A percentile compares a stretch with the other conserved stretches of the same genome.
Conservation (phyloP, 2,797 vertebrate genomes). For the Scarus forsteni region DNA sequence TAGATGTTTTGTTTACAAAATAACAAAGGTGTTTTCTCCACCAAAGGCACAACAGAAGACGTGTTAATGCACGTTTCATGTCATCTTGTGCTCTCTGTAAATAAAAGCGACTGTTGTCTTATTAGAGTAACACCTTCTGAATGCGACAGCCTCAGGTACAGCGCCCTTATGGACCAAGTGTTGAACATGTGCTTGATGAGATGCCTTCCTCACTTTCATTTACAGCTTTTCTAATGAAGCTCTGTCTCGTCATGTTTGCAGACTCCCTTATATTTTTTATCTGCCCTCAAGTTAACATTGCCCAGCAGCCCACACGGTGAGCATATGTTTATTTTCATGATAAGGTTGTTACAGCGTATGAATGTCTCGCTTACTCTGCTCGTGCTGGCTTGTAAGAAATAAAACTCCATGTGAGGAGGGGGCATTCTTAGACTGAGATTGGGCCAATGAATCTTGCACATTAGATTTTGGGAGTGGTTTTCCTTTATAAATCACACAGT, state of each 20-base stretch:
- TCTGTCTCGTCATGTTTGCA: constrained; percentile 27
- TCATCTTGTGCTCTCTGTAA: constrained; percentile 76
- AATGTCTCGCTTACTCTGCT: constrained; percentile 49
- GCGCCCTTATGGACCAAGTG: constrained; percentile 71
- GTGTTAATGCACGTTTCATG: constrained; percentile 84
- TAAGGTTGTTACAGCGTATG: constrained; percentile 52
- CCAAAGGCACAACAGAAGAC: constrained; percentile 82
- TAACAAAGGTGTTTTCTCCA: constrained; percentile 84
- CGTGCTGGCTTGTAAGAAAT: constrained; percentile 27
- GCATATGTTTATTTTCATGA: constrained; percentile 69
- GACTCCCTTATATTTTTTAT: constrained; percentile 56
- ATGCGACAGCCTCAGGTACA: constrained; percentile 76
- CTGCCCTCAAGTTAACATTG: constrained; percentile 61
- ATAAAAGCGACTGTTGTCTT: constrained; percentile 80
- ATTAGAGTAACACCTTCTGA: constrained; percentile 79
- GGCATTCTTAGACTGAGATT: constrained; percentile 41
- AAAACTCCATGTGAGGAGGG: constrained; percentile 40
- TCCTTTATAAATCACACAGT: no score
- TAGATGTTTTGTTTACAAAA: constrained; percentile 86
- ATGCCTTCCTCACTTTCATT: constrained; percentile 67
- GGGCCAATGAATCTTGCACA: constrained; percentile 21
- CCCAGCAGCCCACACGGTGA: constrained; percentile 47
- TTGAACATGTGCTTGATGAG: constrained; percentile 78
- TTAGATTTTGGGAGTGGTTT: constrained; percentile 7
- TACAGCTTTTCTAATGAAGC: constrained; percentile 71